A percentile compares a stretch with the other conserved stretches of the same genome.
Evolutionary conservation across 2,888 invertebrate species (phyloP).

Genomic region (Galeruca laticollis): DNA sequence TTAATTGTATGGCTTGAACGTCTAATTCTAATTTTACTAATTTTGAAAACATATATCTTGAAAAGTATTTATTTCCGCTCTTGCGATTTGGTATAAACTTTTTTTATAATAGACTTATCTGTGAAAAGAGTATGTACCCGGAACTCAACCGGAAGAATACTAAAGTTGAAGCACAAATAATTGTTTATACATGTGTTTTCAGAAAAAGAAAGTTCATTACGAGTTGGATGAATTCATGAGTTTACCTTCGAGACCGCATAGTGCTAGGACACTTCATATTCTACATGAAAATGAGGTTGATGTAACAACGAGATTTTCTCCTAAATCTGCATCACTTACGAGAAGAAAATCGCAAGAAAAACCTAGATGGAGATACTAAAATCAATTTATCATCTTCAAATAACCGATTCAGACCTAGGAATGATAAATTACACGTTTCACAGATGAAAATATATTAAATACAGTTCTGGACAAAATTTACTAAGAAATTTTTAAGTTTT

Average conservation of each 20-base stretch:
- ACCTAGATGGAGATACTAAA: slow-evolving; percentile 60
- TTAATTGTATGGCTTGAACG: too few relatives aligned
- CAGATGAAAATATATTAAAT: background rate
- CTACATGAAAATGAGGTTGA: slow-evolving; percentile 54
- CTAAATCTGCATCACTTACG: slow-evolving; percentile 54
- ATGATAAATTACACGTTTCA: background rate
- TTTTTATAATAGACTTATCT: too few relatives aligned
- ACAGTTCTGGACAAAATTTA: too few relatives aligned
- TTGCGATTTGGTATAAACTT: too few relatives aligned
- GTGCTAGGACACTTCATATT: slow-evolving; percentile 53
- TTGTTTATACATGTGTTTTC: too few relatives aligned
- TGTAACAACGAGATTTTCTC: slow-evolving; percentile 54
- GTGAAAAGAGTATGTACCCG: too few relatives aligned
- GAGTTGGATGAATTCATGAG: slow-evolving; percentile 25
- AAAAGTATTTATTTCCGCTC: too few relatives aligned
- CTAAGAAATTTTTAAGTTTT: too few relatives aligned
- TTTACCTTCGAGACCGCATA: slow-evolving; percentile 17
- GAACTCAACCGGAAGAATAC: too few relatives aligned
- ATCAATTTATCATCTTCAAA: background rate
- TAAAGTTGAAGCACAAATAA: too few relatives aligned
- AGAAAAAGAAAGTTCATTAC: slow-evolving; percentile 11
- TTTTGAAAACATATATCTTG: too few relatives aligned
- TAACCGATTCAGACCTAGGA: background rate
- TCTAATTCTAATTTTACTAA: too few relatives aligned
- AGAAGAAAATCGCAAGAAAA: slow-evolving; percentile 49